Base-by-base conservation (phyloP, 1,140 invertebrate genomes). In the Drosophila pruinosa region DNA sequence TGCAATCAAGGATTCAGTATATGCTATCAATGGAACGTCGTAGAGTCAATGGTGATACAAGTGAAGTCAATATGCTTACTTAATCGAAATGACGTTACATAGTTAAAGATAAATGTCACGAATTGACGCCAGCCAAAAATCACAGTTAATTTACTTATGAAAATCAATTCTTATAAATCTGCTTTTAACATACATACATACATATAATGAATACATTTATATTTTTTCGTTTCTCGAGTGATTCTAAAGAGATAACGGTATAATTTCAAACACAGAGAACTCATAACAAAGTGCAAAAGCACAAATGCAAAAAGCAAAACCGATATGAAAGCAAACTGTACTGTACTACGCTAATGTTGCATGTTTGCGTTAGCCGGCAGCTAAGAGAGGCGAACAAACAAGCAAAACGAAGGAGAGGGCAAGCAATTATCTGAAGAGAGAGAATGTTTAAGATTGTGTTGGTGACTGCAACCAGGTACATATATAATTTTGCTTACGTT, bases 1-100 rank as follows among this genome's bases (percentile, higher is more conserved):
- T 86, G 75, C 82, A 88, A 17, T 82, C 82, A 0, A 82, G 72
- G 12, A 86, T 86, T 10, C 82, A 86, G 57, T 57, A 78, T 14
- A 69, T 82, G 59, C 53, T 86, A 0, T 75, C 82, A 0, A 65
- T 69, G 28, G 82, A 86, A 19, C 82, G 82, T 17, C 82, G 82
- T 10, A 72, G 28, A 38, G 72, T 88, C 3, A 38, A 17, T 2
- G 82, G 82, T 1, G 65, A 75, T 19, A 14, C 57, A 2, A 63
- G 53, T 1, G 78, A 81, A 1, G 15, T 54, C 2, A 62, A 67
- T 15, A 31, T 81, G 2, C 61, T 70, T 58, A 15, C 24, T 31
- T 82, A 75, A 69, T 50, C 21, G 1, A 4, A 19, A 14, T 7
- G 14, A 12, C 28, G 48, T 12, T 22, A 3, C 8, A 41, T 8